Conservation (phyloP, 2,113 vertebrate genomes). For the Meleagris gallopavo region DNA sequence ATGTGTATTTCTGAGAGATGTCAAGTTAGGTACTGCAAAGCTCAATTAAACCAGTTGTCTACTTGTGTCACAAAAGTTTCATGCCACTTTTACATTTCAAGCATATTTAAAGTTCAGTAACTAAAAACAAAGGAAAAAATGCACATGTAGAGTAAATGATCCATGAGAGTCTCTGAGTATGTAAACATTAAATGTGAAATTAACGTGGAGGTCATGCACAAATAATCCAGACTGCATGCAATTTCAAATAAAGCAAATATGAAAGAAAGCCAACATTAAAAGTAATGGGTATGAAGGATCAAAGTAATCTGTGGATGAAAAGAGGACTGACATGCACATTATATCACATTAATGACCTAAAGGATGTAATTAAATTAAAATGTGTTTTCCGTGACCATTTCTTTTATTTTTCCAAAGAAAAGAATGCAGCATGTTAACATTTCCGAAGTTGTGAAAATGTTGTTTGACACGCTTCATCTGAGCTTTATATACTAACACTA, state of each 20-base stretch:
- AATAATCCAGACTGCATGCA: conserved; percentile 75
- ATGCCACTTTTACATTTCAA: conserved; percentile 86
- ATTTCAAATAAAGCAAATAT: conserved; percentile 68
- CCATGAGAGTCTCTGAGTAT: conserved; percentile 54
- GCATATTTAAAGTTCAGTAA: conserved; percentile 83
- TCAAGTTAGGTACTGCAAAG: neutral
- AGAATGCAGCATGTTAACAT: conserved; percentile 70
- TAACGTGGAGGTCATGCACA: conserved; percentile 77
- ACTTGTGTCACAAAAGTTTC: conserved; percentile 83
- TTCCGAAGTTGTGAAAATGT: conserved; percentile 70
- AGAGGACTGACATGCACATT: conserved; percentile 58
- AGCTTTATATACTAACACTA: conserved; percentile 54
- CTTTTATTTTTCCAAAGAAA: conserved; percentile 71
- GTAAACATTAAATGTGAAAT: conserved; percentile 74
- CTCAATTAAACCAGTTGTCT: conserved; percentile 9
- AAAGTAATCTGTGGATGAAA: conserved; percentile 42
- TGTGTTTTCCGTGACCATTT: conserved; percentile 71
- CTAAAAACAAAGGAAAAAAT: conserved; percentile 77
- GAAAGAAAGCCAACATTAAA: conserved; percentile 68
- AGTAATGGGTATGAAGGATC: conserved; percentile 35
- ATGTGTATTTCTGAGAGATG: neutral
- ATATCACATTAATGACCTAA: conserved; percentile 55
- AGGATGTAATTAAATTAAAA: conserved; percentile 72
- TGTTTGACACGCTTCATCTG: conserved; percentile 64
- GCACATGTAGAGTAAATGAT: conserved; percentile 76